Percentiles rank a stretch among this genome's conserved stretches.
phyloP scores from a whole-genome alignment of 2,888 invertebrate genomes.

The Amblyjoppa fuscipennis region DNA sequence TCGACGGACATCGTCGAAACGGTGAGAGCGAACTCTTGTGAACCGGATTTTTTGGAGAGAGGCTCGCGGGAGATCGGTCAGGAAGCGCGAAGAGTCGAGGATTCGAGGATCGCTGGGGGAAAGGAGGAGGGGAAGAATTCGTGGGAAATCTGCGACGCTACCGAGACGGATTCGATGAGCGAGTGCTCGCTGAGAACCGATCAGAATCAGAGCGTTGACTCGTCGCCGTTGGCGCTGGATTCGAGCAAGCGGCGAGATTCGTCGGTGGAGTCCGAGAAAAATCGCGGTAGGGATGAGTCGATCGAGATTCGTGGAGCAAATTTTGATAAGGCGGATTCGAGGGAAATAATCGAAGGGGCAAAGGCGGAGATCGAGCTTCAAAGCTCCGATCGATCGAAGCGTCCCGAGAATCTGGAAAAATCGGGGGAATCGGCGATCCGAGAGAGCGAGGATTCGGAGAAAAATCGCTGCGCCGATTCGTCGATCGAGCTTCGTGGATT shows the following conservation, averaged over 20 bases:
- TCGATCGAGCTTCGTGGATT: conserved; percentile 1
- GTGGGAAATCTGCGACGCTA: conserved; percentile 47
- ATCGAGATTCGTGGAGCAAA: not conserved
- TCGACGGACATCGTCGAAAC: conserved; percentile 60
- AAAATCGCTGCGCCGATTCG: conserved; percentile 16
- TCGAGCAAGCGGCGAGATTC: not conserved
- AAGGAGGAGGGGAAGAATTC: conserved; percentile 32
- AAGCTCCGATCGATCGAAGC: not conserved
- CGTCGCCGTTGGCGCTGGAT: not conserved
- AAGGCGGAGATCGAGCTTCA: no score
- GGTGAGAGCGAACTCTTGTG: conserved; percentile 63
- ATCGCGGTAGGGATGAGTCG: conserved; percentile 4
- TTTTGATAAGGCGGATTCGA: not conserved
- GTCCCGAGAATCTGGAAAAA: not conserved
- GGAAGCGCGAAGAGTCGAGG: not conserved
- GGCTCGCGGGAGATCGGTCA: not conserved
- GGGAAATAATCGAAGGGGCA: not conserved
- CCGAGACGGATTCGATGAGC: conserved; percentile 51
- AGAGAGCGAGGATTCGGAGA: not conserved
- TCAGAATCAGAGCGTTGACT: conserved; percentile 5
- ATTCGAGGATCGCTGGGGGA: conserved; percentile 7
- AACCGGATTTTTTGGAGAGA: conserved; percentile 58
- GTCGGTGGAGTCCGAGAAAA: not conserved
- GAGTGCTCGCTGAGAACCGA: conserved; percentile 22
- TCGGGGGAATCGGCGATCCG: not conserved